Percentiles rank a stretch among this genome's conserved stretches.
Evolutionary conservation across 2,888 invertebrate genomes (phyloP).

Genomic region (Rotaria macrura): DNA sequence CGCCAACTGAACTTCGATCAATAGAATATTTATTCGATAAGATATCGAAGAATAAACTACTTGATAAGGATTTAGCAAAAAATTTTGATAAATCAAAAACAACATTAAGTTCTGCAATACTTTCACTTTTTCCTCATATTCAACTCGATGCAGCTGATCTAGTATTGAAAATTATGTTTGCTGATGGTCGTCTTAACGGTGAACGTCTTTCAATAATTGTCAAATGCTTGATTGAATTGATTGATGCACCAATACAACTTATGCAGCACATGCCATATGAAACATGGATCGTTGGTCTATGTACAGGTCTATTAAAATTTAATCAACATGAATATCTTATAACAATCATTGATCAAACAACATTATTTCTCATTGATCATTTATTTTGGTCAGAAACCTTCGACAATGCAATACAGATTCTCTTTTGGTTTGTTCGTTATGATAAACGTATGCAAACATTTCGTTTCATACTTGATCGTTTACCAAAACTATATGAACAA

Average conservation of each 20-base stretch:
- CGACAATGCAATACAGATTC: not conserved
- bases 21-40: not conserved
- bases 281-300: not conserved
- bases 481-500: not conserved
- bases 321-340: not conserved
- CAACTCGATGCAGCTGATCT: not conserved
- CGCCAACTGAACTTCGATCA: not conserved
- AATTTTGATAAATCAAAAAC: too few species aligned
- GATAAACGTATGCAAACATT: conserved; percentile 7
- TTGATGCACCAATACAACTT: not conserved
- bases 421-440: not conserved
- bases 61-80: too few species aligned
- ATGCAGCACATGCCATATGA: not conserved
- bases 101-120: not conserved
- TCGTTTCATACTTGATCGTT: not conserved
- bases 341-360: not conserved
- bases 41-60: not conserved
- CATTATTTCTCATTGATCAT: not conserved
- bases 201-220: not conserved
- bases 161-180: not conserved
- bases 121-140: not conserved
- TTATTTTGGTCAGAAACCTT: not conserved
- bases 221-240: not conserved
- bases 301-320: not conserved
- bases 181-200: not conserved